A percentile compares a stretch with the other conserved stretches of the same genome.
phyloP scores from a whole-genome alignment of 2,797 vertebrate genomes.

The Microctenopoma steveboyesi region DNA sequence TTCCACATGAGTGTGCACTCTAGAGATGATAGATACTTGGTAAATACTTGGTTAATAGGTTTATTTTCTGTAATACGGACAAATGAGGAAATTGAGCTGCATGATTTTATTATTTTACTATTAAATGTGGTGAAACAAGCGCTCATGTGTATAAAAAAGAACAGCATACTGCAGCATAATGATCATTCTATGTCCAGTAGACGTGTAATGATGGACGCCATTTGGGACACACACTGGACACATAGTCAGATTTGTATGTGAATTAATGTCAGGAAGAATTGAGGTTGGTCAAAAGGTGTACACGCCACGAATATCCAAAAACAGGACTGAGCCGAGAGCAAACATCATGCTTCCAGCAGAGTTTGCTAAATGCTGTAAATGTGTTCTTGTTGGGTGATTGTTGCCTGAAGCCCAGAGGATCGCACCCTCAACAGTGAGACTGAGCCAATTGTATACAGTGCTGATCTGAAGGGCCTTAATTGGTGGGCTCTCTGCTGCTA shows the following conservation, averaged over 20 bases:
- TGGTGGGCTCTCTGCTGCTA: slow-evolving; percentile 45
- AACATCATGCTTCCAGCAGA: slow-evolving; percentile 31
- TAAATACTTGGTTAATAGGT: slow-evolving; percentile 46
- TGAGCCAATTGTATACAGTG: slow-evolving; percentile 2
- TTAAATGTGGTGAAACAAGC: not conserved
- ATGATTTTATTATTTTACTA: not conserved
- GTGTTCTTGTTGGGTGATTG: slow-evolving; percentile 26
- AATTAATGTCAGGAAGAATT: not conserved
- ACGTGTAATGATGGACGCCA: not conserved
- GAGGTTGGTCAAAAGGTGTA: not conserved
- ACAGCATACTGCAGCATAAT: too few species aligned
- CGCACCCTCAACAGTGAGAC: slow-evolving; percentile 12
- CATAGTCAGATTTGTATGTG: slow-evolving; percentile 7
- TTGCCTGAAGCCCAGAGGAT: slow-evolving; percentile 27
- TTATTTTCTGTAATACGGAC: slow-evolving; percentile 26
- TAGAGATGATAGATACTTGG: slow-evolving; percentile 43
- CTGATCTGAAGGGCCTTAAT: slow-evolving; percentile 53
- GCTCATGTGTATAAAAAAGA: too few species aligned
- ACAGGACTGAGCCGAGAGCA: slow-evolving; percentile 21
- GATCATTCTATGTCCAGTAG: not conserved
- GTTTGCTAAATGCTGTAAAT: slow-evolving; percentile 6
- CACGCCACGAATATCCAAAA: slow-evolving; percentile 26
- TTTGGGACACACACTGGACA: slow-evolving; percentile 3
- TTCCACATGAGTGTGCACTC: slow-evolving; percentile 53
- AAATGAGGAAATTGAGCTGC: slow-evolving; percentile 17